Conservation (phyloP, 2,113 vertebrate species). For the Corythaixoides concolor region DNA sequence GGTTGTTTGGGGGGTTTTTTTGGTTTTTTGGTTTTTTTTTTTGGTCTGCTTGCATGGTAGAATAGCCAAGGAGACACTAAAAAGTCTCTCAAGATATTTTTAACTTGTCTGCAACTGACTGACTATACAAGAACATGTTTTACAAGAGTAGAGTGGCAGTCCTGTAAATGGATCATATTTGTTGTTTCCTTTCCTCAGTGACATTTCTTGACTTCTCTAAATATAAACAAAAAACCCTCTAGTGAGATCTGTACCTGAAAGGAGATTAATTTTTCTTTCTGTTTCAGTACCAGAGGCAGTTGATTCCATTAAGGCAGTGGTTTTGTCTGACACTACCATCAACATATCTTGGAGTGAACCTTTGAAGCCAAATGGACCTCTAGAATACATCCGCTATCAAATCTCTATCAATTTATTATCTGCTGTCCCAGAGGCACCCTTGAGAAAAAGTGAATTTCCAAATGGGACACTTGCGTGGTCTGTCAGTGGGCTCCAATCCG, state of each 20-base stretch:
- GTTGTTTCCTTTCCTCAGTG: not conserved
- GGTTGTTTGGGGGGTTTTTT: no score
- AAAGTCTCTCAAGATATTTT: not conserved
- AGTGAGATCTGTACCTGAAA: not conserved
- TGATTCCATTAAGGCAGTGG: not conserved
- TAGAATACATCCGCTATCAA: conserved; percentile 71
- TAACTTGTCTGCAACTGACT: not conserved
- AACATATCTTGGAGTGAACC: conserved; percentile 69
- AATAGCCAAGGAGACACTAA: not conserved
- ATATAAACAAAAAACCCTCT: not conserved
- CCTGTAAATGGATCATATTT: not conserved
- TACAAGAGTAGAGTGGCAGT: not conserved
- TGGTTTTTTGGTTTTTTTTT: not conserved
- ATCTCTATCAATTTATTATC: conserved; percentile 50
- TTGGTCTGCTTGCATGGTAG: not conserved
- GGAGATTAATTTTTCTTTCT: not conserved
- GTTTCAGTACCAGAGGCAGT: conserved; percentile 74
- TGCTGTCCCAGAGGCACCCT: conserved; percentile 43
- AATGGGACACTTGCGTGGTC: conserved; percentile 38
- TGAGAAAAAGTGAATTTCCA: conserved; percentile 67
- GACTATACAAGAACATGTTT: not conserved
- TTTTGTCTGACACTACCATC: conserved; percentile 68
- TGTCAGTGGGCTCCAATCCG: conserved; percentile 47
- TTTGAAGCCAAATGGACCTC: conserved; percentile 68
- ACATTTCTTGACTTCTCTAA: not conserved